A percentile compares a stretch with the other conserved stretches of the same genome.
Evolutionary conservation across 2,888 invertebrate genomes (phyloP).

Genomic region (Athripsodes cinereus): DNA sequence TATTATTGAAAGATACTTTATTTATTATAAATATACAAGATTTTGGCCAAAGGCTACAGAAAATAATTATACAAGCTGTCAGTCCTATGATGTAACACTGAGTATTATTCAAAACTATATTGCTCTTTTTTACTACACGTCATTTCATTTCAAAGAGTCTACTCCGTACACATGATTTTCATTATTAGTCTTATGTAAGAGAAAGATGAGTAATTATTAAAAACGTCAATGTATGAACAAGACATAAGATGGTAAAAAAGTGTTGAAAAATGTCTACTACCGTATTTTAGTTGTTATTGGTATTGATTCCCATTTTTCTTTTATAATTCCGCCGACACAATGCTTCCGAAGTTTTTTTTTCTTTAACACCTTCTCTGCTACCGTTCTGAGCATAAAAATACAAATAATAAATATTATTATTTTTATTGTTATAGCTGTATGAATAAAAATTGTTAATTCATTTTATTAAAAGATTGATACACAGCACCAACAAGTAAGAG

Average conservation of each 20-base stretch:
- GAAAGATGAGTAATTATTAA: neutral
- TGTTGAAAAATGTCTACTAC: no score
- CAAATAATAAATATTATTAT: neutral
- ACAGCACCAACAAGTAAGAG: neutral
- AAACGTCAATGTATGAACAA: neutral
- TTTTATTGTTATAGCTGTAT: neutral
- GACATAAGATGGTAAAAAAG: neutral
- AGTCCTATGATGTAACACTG: neutral
- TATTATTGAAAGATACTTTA: no score
- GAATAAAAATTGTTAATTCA: constrained; percentile 15
- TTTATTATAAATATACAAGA: no score
- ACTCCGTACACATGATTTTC: no score
- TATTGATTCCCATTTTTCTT: no score
- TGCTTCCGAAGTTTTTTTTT: neutral
- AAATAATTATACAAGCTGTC: constrained; percentile 7
- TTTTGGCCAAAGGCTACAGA: neutral
- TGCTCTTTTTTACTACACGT: neutral
- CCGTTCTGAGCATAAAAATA: constrained; percentile 1
- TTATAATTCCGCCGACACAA: neutral
- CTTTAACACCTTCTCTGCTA: constrained; percentile 9
- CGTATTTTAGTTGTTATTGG: no score
- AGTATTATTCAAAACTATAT: neutral
- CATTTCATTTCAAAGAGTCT: no score
- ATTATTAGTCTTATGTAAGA: neutral
- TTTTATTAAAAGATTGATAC: constrained; percentile 16